phyloP scores from a whole-genome alignment of 2,113 vertebrate genomes.

The Dunckerocampus dactyliophorus region DNA sequence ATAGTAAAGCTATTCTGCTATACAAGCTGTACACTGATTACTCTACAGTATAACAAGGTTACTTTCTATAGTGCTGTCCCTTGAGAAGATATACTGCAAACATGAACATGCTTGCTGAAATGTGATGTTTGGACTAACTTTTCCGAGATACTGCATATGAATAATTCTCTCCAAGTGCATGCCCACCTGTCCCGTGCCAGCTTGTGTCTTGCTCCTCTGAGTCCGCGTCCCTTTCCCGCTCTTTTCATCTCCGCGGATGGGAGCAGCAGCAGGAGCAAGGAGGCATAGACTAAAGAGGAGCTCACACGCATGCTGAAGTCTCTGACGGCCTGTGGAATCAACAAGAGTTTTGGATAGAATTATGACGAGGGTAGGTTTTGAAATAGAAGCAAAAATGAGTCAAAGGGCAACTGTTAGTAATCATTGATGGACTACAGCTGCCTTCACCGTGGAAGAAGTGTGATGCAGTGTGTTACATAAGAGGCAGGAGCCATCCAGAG shows the following conservation, averaged over 20 bases:
- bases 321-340: constrained; percentile 11
- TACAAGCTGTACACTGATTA: too few species aligned
- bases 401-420: constrained; percentile 16
- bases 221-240: constrained; percentile 50
- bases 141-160: background rate
- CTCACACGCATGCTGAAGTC: constrained; percentile 48
- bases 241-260: constrained; percentile 70
- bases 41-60: too few species aligned
- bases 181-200: constrained; percentile 46
- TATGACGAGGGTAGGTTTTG: background rate
- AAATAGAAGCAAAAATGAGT: constrained; percentile 34
- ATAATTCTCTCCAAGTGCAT: background rate
- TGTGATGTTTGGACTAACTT: too few species aligned
- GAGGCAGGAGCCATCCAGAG: background rate
- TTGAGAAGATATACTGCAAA: too few species aligned
- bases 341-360: constrained; percentile 17
- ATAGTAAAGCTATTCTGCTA: too few species aligned
- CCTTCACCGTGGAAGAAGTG: background rate
- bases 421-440: constrained; percentile 43
- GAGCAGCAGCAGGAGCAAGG: constrained; percentile 77
- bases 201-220: constrained; percentile 48
- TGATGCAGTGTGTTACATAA: constrained; percentile 1
- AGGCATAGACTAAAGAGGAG: constrained; percentile 62
- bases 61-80: too few species aligned
- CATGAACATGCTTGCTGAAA: too few species aligned